phyloP scores from a whole-genome alignment of 2,113 vertebrate species.

The Mastomys coucha region DNA sequence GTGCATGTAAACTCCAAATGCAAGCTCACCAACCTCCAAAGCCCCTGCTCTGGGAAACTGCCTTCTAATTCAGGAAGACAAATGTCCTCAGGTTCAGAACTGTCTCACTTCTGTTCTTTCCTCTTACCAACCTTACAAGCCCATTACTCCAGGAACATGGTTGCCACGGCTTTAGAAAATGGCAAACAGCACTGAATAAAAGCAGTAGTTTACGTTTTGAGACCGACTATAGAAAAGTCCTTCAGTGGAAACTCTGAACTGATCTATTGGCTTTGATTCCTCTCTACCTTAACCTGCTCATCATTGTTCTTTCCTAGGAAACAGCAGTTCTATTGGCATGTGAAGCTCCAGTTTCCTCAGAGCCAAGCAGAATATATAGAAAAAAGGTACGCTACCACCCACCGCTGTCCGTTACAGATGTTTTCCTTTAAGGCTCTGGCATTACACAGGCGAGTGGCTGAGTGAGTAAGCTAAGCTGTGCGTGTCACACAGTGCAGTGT shows the following conservation, averaged over 20 bases:
- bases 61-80: slow-evolving; percentile 45
- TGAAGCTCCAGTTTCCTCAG: slow-evolving; percentile 96
- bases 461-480: not conserved
- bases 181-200: slow-evolving; percentile 22
- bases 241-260: slow-evolving; percentile 21
- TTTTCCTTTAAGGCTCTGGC: not conserved
- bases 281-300: not conserved
- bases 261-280: not conserved
- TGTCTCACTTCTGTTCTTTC: slow-evolving; percentile 32
- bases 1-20: slow-evolving; percentile 76
- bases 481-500: not conserved
- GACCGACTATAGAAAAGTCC: slow-evolving; percentile 20
- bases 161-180: slow-evolving; percentile 32
- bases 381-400: slow-evolving; percentile 89
- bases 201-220: slow-evolving; percentile 41
- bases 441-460: not conserved
- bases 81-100: slow-evolving; percentile 39
- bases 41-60: not conserved
- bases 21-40: not conserved
- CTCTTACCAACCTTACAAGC: not conserved
- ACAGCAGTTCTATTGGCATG: slow-evolving; percentile 94
- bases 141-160: slow-evolving; percentile 35
- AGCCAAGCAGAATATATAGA: slow-evolving; percentile 91
- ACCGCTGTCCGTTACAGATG: not conserved
- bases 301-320: slow-evolving; percentile 87